These are phyloP conservation scores for Brachynemurus nebulosus DNA, from an alignment of 2,888 invertebrate genomes.

Conservation along the genomic window DNA sequence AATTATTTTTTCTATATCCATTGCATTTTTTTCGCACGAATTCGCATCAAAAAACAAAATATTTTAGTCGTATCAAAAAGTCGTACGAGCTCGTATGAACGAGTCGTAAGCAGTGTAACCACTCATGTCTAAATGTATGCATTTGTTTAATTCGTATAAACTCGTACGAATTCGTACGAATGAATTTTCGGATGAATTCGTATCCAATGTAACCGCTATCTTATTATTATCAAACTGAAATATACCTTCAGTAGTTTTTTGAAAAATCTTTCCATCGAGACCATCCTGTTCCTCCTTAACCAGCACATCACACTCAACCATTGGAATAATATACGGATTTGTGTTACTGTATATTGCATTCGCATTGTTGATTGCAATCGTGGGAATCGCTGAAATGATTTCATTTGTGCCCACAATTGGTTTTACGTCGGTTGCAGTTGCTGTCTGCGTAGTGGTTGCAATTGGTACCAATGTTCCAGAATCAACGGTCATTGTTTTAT, in stretches of 20 bases:
- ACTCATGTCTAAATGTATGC: no score
- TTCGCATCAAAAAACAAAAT: no score
- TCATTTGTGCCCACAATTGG: slow-evolving; percentile 8
- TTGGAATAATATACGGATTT: slow-evolving; percentile 8
- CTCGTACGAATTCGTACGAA: no score
- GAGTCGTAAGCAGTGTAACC: no score
- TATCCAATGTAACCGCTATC: no score
- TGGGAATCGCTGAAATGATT: slow-evolving; percentile 7
- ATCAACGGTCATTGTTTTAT: slow-evolving; percentile 8
- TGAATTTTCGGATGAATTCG: no score
- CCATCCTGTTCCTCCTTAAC: slow-evolving; percentile 8
- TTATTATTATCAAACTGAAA: no score
- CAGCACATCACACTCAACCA: slow-evolving; percentile 9
- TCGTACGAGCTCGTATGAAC: no score
- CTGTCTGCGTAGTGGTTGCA: background rate
- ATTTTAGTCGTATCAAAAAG: no score
- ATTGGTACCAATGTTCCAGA: slow-evolving; percentile 6
- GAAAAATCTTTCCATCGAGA: background rate
- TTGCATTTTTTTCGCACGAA: no score
- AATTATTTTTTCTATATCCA: no score
- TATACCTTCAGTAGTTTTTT: background rate
- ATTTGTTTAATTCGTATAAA: no score
- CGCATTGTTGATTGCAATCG: slow-evolving; percentile 10
- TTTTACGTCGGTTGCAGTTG: slow-evolving; percentile 2
- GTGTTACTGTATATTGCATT: slow-evolving; percentile 10